Evolutionary conservation across 1,140 invertebrate species (phyloP).

Genomic region (Zaprionus ornatus): DNA sequence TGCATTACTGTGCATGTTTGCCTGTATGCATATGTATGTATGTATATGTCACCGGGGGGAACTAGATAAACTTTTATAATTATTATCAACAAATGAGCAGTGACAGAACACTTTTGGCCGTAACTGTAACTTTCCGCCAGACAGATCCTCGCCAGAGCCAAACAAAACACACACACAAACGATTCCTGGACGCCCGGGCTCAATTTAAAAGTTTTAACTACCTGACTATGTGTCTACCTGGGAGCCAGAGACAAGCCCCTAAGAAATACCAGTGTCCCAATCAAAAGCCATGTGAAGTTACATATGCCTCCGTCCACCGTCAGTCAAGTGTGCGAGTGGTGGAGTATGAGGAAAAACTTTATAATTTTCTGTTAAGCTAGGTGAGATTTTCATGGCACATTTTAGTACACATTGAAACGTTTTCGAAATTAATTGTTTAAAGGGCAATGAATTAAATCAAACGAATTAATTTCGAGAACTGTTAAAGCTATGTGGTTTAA

Average conservation of each 20-base stretch:
- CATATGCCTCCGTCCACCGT: conserved; percentile 10
- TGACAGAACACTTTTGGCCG: conserved; percentile 74
- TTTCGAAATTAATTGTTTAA: neutral
- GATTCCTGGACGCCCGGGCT: conserved; percentile 58
- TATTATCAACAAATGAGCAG: conserved; percentile 82
- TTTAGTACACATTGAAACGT: conserved; percentile 12
- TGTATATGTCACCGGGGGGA: conserved; percentile 61
- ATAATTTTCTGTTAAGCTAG: conserved; percentile 32
- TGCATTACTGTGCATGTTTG: neutral
- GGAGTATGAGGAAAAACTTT: conserved; percentile 47
- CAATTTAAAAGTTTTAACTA: conserved; percentile 82
- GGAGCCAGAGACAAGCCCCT: conserved; percentile 35
- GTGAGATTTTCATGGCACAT: conserved; percentile 11
- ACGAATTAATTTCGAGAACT: neutral
- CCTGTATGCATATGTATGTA: conserved; percentile 17
- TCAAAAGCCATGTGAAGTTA: conserved; percentile 53
- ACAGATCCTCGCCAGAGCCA: conserved; percentile 22
- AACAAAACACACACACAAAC: conserved; percentile 60
- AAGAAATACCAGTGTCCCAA: conserved; percentile 63
- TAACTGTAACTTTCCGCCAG: conserved; percentile 60
- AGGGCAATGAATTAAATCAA: neutral
- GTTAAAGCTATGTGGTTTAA: neutral
- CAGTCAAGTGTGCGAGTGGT: neutral
- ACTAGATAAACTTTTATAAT: conserved; percentile 77
- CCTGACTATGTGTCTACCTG: conserved; percentile 50